phyloP scores from a whole-genome alignment of 23 tunicate species.

The Phallusia fumigata region DNA sequence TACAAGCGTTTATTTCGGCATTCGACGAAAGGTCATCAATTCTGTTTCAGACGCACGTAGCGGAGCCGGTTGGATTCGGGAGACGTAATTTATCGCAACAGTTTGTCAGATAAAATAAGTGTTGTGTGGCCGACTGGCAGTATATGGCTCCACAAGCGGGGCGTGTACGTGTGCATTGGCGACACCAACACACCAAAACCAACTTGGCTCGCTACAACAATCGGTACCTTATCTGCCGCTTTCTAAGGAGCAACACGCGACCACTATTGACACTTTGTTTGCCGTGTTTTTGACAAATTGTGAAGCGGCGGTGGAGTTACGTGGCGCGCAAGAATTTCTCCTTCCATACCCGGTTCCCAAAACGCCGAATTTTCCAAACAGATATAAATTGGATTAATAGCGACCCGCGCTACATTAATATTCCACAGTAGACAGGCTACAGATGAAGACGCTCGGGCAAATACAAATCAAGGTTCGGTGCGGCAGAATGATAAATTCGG shows the following conservation, averaged over 20 bases:
- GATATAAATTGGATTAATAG: not conserved
- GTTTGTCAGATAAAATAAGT: not conserved
- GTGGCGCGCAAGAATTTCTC: not conserved
- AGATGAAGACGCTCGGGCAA: not conserved
- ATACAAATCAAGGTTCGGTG: not conserved
- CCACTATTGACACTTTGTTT: not conserved
- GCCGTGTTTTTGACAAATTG: slow-evolving; percentile 4
- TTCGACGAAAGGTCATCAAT: too few relatives aligned
- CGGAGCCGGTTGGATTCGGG: not conserved
- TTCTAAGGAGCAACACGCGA: not conserved
- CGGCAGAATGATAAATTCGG: not conserved
- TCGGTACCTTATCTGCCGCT: not conserved
- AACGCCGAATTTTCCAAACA: not conserved
- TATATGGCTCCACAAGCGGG: slow-evolving; percentile 12
- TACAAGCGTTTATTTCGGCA: too few relatives aligned
- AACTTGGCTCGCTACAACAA: slow-evolving; percentile 1
- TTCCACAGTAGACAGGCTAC: not conserved
- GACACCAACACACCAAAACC: not conserved
- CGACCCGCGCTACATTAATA: not conserved
- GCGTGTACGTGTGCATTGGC: slow-evolving; percentile 14
- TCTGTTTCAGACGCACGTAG: too few relatives aligned
- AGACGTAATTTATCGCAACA: not conserved
- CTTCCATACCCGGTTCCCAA: too few relatives aligned
- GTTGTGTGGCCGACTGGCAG: not conserved
- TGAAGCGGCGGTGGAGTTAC: not conserved